Evolutionary conservation across 37 sponge, comb jelly and placozoan species (phyloP).

Genomic region (Petrosia ficiformis): DNA sequence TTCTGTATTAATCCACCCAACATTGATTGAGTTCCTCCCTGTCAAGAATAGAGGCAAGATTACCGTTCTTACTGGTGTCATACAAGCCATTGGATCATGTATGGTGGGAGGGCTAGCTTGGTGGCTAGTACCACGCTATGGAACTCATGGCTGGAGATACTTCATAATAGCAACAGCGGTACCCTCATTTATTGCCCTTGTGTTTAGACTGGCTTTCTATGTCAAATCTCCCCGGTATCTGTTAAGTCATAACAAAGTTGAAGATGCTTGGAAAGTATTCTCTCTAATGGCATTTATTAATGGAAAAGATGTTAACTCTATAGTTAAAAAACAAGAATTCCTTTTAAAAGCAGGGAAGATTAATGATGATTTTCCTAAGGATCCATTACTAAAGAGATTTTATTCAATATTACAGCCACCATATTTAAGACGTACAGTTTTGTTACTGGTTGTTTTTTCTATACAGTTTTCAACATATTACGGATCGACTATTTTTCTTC

Average conservation of each 20-base stretch:
- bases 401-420: slow-evolving; percentile 11
- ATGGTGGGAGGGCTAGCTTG: slow-evolving; percentile 44
- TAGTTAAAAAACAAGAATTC: background rate
- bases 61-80: background rate
- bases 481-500: slow-evolving; percentile 25
- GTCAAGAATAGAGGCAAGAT: slow-evolving; percentile 30
- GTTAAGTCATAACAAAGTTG: background rate
- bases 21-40: slow-evolving; percentile 43
- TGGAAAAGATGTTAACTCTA: background rate
- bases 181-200: background rate
- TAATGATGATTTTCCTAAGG: too few relatives aligned
- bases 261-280: background rate
- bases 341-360: too few relatives aligned
- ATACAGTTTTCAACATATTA: background rate
- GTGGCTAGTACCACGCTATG: slow-evolving; percentile 59
- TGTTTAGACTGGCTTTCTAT: background rate
- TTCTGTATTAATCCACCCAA: background rate
- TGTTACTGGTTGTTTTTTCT: background rate
- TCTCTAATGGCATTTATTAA: background rate
- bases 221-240: background rate
- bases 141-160: background rate
- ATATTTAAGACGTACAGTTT: slow-evolving; percentile 26
- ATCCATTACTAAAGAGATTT: background rate
- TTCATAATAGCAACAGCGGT: background rate
- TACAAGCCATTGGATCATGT: slow-evolving; percentile 24